Base-by-base conservation (phyloP, 2,888 invertebrate species). In the Tineola bisselliella region DNA sequence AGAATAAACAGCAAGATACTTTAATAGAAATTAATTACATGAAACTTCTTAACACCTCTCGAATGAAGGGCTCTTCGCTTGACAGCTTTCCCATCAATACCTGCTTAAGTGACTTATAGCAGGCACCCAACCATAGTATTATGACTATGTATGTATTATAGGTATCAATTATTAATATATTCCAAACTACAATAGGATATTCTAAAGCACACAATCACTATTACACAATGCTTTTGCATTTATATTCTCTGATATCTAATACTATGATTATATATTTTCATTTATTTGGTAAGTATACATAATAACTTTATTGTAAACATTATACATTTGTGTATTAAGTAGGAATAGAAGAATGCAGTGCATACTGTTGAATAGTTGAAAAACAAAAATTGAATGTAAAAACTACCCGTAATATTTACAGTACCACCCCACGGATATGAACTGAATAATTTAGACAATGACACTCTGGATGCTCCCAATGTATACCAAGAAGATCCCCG, bases 341-440 rank as follows among this genome's bases (percentile, higher is more conserved):
- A n/a, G n/a, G n/a, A n/a, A n/a, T n/a, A n/a, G n/a, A n/a, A n/a
- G n/a, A n/a, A n/a, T n/a, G n/a, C n/a, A n/a, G n/a, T n/a, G n/a
- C n/a, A n/a, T n/a, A n/a, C n/a, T n/a, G n/a, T n/a, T n/a, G n/a
- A n/a, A 25, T 25, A 4, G 6, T 25, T 25, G 2, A 25, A 25
- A 25, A 25, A 25, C 25, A 25, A 25, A 25, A 25, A 25, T 25
- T 25, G 13, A 17, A 15, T 15, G 6, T 15, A 17, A 3, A 48
- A 48, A 3, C 8, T 13, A 48, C n/a, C 48, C 8, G 43, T 48
- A 48, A 48, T 17, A 17, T 15, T 83, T 80, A 68, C 89, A 78
- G 86, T 90, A 61, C 90, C 91, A 44, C 90, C 91, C 25, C 91
- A 91, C 66, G 90, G 90, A 8, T 91, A 90, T 75, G 91, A 91